Evolutionary conservation across 2,113 vertebrate genomes (phyloP), one percentile per base, ranked within the genome.

Genomic region (Paramisgurnus dabryanus): DNA sequence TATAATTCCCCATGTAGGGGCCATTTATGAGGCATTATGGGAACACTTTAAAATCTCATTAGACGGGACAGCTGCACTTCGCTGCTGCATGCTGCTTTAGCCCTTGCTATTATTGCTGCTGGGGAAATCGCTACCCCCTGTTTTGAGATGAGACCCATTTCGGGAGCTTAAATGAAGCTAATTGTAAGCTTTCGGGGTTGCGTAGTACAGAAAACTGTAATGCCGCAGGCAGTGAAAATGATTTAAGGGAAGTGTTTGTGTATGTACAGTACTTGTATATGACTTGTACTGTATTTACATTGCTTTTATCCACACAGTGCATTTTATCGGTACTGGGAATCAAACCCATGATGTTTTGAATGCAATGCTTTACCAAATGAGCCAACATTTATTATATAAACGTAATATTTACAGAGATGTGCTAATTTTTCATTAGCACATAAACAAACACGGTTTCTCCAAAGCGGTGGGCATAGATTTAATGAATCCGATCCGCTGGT

Each of bases 41-140:
- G 76, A 80, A 63, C 72, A 84, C 75, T 84, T 80, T 85, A 79
- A 85, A 83, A 79, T 82, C 84, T 87, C 78, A 82, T 81, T 78
- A 84, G 78, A 71, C 47, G 79, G 79, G 74, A 79, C 83, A 84
- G 86, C 86, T 86, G 86, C 84, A 84, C 79, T 70, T 82, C 49
- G 66, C 67, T 49, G 57, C 63, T 76, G 61, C 76, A 80, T 67
- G 76, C 67, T 82, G 81, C 79, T 82, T 84, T 84, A 73, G 70
- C 49, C 47, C 65, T 78, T 86, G 80, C 82, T 85, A 85, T 85
- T 85, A 82, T 83, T 83, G 80, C 82, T 74, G 65, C 71, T 50
- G 77, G 80, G 77, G 74, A 72, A 66, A 77, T 57, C 11, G 17
- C 66, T 50, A 64, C 15, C 60, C 80, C 76, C 43, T 55, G 63